Conservation (phyloP, 2,797 vertebrate species). For the Tenualosa ilisha region DNA sequence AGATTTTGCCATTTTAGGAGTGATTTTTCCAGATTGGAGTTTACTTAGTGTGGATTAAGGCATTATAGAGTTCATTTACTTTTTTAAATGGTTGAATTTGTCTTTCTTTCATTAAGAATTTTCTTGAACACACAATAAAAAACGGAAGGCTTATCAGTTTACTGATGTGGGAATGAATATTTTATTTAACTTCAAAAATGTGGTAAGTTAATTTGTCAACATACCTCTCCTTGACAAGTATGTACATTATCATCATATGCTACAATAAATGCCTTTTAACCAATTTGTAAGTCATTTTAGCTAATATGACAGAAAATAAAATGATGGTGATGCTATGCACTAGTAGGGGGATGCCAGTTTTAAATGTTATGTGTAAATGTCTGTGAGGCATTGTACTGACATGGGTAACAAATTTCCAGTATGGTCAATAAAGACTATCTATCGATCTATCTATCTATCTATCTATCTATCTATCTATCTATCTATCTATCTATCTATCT, state of each 20-base stretch:
- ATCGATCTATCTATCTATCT: neutral
- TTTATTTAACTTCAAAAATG: neutral
- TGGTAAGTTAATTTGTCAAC: neutral
- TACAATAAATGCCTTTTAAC: neutral
- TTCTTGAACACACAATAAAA: neutral
- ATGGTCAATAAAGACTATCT: too few relatives aligned
- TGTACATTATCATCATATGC: neutral
- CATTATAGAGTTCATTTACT: neutral
- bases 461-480: neutral
- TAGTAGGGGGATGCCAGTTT: too few relatives aligned
- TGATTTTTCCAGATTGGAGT: neutral
- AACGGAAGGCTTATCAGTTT: neutral
- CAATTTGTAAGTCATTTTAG: neutral
- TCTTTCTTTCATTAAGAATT: neutral
- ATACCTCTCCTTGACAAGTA: neutral
- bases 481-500: neutral
- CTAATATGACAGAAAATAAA: neutral
- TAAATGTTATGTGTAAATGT: too few relatives aligned
- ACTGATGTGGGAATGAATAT: neutral
- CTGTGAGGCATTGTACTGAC: too few relatives aligned
- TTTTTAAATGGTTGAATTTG: too few relatives aligned
- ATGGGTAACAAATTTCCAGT: neutral
- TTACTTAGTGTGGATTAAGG: neutral
- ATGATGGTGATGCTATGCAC: too few relatives aligned
- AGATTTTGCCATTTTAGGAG: neutral